These are phyloP conservation scores for Pangasius macronema DNA, from an alignment of 2,797 vertebrate species.

Conservation along the genomic window DNA sequence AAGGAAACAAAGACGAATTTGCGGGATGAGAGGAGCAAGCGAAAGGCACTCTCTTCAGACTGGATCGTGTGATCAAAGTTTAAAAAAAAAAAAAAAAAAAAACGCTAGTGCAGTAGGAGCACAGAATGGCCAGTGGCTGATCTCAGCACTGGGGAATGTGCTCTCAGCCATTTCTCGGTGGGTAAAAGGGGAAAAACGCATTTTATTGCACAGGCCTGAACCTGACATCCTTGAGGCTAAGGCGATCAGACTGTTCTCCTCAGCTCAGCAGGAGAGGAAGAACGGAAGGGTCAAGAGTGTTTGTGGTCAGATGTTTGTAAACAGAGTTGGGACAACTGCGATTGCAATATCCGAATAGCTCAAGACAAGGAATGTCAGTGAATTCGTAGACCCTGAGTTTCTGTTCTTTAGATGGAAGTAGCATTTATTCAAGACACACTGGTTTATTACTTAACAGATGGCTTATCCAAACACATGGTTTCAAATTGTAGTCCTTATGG, in stretches of 20 bases:
- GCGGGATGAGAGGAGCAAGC: not conserved
- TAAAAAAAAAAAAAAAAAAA: not conserved
- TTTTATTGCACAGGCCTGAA: conserved; percentile 40
- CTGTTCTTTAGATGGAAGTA: not conserved
- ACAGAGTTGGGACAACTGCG: conserved; percentile 1
- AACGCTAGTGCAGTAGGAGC: conserved; percentile 15
- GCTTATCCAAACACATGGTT: conserved; percentile 14
- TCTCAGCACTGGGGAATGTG: conserved; percentile 49
- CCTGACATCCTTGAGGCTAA: conserved; percentile 27
- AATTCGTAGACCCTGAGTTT: not conserved
- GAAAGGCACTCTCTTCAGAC: not conserved
- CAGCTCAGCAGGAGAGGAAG: not conserved
- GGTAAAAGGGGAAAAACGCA: conserved; percentile 29
- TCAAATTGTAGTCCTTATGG: conserved; percentile 1
- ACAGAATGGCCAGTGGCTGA: conserved; percentile 32
- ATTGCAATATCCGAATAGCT: conserved; percentile 7
- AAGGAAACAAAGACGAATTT: not conserved
- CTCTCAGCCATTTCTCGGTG: conserved; percentile 35
- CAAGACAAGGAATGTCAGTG: not conserved
- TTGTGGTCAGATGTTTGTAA: conserved; percentile 24
- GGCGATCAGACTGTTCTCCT: not conserved
- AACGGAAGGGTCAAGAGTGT: conserved; percentile 1
- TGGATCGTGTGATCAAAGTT: no score
- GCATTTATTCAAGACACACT: conserved; percentile 19
- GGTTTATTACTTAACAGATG: conserved; percentile 23